A percentile compares a stretch with the other conserved stretches of the same genome.
phyloP scores from a whole-genome alignment of 1,140 invertebrate genomes.

The Drosophila micromelanica region DNA sequence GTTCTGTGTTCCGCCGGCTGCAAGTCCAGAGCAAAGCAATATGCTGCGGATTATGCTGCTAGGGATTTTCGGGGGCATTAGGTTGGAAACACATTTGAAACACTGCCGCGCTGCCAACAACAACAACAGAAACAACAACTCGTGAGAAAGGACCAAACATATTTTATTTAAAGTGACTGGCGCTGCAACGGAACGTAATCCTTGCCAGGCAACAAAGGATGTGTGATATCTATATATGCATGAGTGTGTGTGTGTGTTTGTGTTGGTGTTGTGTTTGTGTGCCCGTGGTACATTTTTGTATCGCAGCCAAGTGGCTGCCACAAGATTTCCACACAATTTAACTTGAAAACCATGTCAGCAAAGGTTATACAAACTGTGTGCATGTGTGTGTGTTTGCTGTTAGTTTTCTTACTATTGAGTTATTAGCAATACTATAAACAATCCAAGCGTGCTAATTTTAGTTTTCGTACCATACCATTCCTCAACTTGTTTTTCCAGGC shows the following conservation, averaged over 20 bases:
- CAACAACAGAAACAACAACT: constrained; percentile 14
- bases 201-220: constrained; percentile 68
- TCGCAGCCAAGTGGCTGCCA: constrained; percentile 61
- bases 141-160: constrained; percentile 71
- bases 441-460: constrained; percentile 16
- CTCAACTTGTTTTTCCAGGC: constrained; percentile 41
- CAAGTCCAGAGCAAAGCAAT: constrained; percentile 70
- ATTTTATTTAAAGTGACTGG: constrained; percentile 81
- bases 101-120: constrained; percentile 58
- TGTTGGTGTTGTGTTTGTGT: constrained; percentile 7
- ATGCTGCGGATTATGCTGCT: constrained; percentile 74
- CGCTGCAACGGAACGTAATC: constrained; percentile 69
- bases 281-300: constrained; percentile 53
- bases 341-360: constrained; percentile 74
- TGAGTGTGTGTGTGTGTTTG: constrained; percentile 1
- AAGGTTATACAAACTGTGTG: constrained; percentile 44
- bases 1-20: constrained; percentile 39
- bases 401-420: constrained; percentile 39
- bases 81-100: constrained; percentile 82
- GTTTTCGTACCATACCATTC: not conserved
- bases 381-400: not conserved
- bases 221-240: constrained; percentile 33
- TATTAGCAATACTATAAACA: constrained; percentile 42
- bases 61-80: constrained; percentile 81
- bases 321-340: constrained; percentile 81